Evolutionary conservation across 2,113 vertebrate species (phyloP).

Genomic region (Coryphaenoides rupestris): DNA sequence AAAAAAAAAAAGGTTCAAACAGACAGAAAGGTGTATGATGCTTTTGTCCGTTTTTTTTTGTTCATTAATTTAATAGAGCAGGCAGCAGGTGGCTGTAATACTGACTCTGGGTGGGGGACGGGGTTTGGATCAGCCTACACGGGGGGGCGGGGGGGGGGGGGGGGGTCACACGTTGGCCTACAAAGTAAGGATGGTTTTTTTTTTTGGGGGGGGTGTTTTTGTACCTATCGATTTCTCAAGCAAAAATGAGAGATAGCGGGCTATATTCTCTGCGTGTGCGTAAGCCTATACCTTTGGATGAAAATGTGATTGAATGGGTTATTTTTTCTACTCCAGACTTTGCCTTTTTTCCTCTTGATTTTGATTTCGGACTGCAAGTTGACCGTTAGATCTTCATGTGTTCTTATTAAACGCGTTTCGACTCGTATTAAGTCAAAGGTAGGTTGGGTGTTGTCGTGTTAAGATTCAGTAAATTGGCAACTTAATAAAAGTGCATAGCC

Average conservation of each 20-base stretch:
- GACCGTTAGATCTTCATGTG: neutral
- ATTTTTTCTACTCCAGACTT: constrained; percentile 61
- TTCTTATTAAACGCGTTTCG: neutral
- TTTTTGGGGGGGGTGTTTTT: constrained; percentile 20
- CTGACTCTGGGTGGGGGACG: too few species aligned
- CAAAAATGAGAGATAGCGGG: constrained; percentile 73
- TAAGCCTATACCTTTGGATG: constrained; percentile 51
- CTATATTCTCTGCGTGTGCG: constrained; percentile 69
- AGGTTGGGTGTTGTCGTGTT: constrained; percentile 15
- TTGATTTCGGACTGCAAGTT: constrained; percentile 18
- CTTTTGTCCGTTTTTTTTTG: too few species aligned
- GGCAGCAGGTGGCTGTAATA: too few species aligned
- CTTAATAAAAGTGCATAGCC: neutral
- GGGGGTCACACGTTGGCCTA: neutral
- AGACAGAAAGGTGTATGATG: neutral
- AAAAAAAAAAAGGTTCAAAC: constrained; percentile 7
- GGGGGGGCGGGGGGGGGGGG: too few species aligned
- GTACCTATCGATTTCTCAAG: constrained; percentile 52
- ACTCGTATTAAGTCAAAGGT: neutral
- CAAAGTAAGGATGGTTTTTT: neutral
- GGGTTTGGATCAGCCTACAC: too few species aligned
- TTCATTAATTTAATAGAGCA: too few species aligned
- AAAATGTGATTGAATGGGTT: constrained; percentile 56
- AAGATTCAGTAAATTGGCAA: constrained; percentile 28
- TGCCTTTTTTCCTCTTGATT: constrained; percentile 22